A percentile compares a stretch with the other conserved stretches of the same genome.
These are phyloP conservation scores for Ceratotherium simum DNA, from an alignment of 2,113 vertebrate species.

Conservation along the genomic window DNA sequence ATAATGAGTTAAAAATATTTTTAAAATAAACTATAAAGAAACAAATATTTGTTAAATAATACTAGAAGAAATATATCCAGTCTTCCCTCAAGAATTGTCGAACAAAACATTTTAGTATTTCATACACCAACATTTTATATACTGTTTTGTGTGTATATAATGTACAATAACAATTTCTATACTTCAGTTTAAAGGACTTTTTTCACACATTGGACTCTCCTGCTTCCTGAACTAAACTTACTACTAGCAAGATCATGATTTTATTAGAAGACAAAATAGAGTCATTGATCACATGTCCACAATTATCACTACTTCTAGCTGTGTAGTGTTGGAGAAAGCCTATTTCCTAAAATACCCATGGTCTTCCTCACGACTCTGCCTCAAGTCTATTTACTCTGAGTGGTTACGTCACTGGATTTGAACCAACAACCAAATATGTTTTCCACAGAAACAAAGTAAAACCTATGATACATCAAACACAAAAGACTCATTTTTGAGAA, in stretches of 20 bases:
- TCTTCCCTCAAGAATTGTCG: neutral
- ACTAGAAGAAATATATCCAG: neutral
- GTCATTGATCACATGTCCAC: neutral
- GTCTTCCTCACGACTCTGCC: neutral
- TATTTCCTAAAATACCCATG: neutral
- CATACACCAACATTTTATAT: neutral
- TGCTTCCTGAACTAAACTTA: neutral
- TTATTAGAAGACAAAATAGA: neutral
- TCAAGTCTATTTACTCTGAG: neutral
- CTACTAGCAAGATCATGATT: neutral
- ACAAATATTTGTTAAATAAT: neutral
- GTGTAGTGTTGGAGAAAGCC: neutral
- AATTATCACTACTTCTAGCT: neutral
- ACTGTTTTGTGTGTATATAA: neutral
- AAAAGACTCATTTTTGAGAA: neutral
- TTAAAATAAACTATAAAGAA: neutral
- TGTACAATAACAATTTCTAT: neutral
- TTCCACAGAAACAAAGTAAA: neutral
- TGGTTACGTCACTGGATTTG: neutral
- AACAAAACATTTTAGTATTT: neutral
- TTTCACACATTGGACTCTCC: neutral
- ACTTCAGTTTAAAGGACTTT: neutral
- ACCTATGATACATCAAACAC: neutral
- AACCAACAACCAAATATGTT: neutral
- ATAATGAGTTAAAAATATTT: neutral